Evolutionary conservation across 2,113 vertebrate species (phyloP).

Genomic region (Cavia porcellus): DNA sequence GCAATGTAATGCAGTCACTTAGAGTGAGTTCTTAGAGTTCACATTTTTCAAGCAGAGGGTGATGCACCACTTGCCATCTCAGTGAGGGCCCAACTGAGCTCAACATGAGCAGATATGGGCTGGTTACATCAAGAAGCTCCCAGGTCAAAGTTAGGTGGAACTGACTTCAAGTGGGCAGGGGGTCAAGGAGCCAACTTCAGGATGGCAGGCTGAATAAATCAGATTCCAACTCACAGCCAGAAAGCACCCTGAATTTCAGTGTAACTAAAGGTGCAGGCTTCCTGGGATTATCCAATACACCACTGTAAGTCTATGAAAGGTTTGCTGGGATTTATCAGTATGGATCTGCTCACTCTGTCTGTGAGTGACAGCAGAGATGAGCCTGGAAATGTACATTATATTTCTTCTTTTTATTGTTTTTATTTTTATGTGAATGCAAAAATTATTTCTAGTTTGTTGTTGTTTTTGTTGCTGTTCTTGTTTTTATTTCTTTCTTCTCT

Average conservation of each 20-base stretch:
- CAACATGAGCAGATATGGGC: not conserved
- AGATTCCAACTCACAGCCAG: not conserved
- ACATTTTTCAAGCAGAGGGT: not conserved
- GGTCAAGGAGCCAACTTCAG: not conserved
- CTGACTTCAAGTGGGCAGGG: too few species aligned
- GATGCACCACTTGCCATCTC: not conserved
- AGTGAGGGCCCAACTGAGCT: not conserved
- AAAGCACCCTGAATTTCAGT: not conserved
- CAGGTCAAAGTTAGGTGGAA: not conserved
- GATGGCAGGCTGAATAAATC: not conserved
- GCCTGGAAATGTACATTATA: not conserved
- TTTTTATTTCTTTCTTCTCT: not conserved
- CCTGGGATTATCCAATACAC: too few species aligned
- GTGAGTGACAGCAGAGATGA: not conserved
- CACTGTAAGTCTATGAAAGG: not conserved
- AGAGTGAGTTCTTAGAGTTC: not conserved
- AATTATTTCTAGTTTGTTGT: not conserved
- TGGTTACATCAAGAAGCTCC: not conserved
- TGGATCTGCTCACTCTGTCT: not conserved
- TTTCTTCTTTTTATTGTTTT: not conserved
- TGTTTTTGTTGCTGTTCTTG: not conserved
- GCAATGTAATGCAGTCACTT: not conserved
- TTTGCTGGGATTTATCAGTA: not conserved
- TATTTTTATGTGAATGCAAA: not conserved
- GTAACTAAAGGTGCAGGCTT: not conserved